Conservation (phyloP, 2,797 vertebrate species). For the Steatocranus sp. region DNA sequence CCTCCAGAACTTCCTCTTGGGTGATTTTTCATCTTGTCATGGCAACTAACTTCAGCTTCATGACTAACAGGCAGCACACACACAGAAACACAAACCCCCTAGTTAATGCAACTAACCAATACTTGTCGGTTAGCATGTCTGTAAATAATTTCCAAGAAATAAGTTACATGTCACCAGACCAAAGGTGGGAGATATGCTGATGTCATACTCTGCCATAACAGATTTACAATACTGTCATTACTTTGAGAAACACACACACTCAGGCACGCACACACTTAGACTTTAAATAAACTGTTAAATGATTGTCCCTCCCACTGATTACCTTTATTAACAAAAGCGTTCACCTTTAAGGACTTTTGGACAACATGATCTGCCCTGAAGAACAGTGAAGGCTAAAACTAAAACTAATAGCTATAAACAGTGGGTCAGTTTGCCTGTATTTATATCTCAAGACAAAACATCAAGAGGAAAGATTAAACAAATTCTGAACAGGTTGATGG, state of each 20-base stretch:
- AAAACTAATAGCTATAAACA: background rate
- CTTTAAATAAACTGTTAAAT: background rate
- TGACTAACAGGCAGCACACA: background rate
- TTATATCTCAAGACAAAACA: background rate
- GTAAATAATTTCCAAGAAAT: background rate
- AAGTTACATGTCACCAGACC: background rate
- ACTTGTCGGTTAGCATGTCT: rapidly evolving
- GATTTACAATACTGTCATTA: background rate
- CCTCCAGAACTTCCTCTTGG: slow-evolving; percentile 1
- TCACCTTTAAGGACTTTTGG: background rate
- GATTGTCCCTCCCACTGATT: background rate
- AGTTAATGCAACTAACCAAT: background rate
- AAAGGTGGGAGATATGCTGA: background rate
- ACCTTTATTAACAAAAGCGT: background rate
- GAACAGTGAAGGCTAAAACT: background rate
- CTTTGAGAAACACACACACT: background rate
- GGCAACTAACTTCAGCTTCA: background rate
- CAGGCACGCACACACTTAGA: too few relatives aligned
- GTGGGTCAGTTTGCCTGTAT: background rate
- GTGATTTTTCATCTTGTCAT: background rate
- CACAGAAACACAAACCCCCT: background rate
- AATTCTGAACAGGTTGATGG: background rate
- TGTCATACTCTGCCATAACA: background rate
- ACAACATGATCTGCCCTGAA: background rate
- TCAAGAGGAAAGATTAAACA: background rate